Evolutionary conservation across 2,888 invertebrate genomes (phyloP).

Genomic region (Hypselothyrea guttata): DNA sequence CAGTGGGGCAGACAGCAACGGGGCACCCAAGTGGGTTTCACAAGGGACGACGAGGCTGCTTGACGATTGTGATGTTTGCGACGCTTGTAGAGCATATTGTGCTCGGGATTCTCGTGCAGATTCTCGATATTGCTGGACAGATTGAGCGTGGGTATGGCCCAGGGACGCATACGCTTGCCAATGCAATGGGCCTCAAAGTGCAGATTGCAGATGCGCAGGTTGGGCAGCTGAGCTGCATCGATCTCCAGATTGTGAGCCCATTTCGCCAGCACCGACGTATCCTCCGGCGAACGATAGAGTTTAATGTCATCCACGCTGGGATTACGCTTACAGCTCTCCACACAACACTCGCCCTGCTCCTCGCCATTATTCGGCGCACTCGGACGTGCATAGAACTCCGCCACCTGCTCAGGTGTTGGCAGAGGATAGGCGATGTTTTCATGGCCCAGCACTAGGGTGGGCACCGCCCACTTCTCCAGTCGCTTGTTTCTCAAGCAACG

Average conservation of each 20-base stretch:
- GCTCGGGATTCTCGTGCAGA: conserved; percentile 76
- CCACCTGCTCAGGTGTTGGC: conserved; percentile 72
- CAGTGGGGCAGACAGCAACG: conserved; percentile 78
- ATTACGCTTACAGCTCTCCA: conserved; percentile 74
- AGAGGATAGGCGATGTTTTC: conserved; percentile 65
- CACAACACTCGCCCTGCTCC: conserved; percentile 79
- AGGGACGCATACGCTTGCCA: conserved; percentile 75
- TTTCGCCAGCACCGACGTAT: conserved; percentile 70
- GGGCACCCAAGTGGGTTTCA: conserved; percentile 75
- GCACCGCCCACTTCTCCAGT: conserved; percentile 78
- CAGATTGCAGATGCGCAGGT: conserved; percentile 71
- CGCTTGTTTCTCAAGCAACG: conserved; percentile 78
- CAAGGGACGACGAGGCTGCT: neutral
- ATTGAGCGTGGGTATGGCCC: conserved; percentile 79
- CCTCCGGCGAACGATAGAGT: conserved; percentile 76
- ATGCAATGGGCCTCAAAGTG: conserved; percentile 79
- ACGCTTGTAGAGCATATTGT: conserved; percentile 56
- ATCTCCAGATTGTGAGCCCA: conserved; percentile 78
- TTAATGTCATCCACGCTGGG: conserved; percentile 79
- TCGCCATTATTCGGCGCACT: conserved; percentile 73
- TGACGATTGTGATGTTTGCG: conserved; percentile 40
- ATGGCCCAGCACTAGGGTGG: conserved; percentile 69
- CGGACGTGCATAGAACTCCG: conserved; percentile 69
- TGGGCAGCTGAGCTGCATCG: conserved; percentile 56
- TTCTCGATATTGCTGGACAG: conserved; percentile 70